Percentiles rank a stretch among this genome's conserved stretches.
phyloP scores from a whole-genome alignment of 1,140 invertebrate species.

The Batillaria attramentaria region DNA sequence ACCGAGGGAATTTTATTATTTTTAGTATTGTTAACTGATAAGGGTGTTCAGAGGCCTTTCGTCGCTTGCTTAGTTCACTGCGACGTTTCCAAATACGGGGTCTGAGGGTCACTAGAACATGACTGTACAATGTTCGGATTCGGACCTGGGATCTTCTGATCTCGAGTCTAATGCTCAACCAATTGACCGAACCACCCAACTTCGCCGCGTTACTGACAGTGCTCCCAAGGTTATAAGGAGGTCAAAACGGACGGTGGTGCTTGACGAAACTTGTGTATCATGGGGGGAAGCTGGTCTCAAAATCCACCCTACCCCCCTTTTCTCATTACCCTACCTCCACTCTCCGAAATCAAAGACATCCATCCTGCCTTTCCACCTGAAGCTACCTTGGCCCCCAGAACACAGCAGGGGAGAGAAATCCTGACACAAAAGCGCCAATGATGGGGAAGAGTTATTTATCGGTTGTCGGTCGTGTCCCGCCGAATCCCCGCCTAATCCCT shows the following conservation, averaged over 20 bases:
- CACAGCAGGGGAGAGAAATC: neutral
- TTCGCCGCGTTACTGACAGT: neutral
- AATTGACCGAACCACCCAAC: neutral
- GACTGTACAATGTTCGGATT: no score
- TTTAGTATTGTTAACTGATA: no score
- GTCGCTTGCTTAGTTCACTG: no score
- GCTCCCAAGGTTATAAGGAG: neutral
- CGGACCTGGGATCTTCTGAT: no score
- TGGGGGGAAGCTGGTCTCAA: neutral
- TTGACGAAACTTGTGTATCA: neutral
- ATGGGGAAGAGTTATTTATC: constrained; percentile 8
- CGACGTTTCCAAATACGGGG: no score
- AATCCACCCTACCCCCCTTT: neutral
- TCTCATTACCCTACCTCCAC: neutral
- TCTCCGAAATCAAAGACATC: neutral
- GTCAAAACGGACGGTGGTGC: neutral
- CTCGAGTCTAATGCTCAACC: neutral
- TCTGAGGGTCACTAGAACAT: no score
- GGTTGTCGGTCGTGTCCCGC: neutral
- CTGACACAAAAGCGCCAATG: constrained; percentile 11
- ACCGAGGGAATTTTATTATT: no score
- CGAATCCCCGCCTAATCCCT: no score
- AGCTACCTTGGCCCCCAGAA: neutral
- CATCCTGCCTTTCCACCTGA: neutral
- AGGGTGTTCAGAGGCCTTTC: no score